Conservation (phyloP, 2,113 vertebrate genomes). For the Mormoops blainvillei region DNA sequence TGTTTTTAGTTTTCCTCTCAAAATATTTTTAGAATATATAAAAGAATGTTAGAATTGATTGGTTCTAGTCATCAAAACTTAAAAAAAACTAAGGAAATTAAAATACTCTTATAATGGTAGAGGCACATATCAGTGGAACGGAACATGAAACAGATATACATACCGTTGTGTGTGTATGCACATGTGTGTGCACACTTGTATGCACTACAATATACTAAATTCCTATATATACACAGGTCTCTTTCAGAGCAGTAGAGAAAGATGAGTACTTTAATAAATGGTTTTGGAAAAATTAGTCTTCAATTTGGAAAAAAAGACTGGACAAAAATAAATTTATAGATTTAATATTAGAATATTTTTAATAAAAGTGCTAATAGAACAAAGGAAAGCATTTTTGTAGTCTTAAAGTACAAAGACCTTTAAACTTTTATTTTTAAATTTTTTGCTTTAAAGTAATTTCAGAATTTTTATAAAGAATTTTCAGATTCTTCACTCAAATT, state of each 20-base stretch:
- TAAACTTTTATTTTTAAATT: background rate
- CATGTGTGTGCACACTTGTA: background rate
- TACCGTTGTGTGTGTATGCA: too few relatives aligned
- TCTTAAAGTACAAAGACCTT: background rate
- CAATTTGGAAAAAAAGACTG: background rate
- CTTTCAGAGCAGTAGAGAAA: constrained; percentile 3
- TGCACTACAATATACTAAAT: background rate
- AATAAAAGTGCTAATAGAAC: background rate
- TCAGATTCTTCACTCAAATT: background rate
- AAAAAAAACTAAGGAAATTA: background rate
- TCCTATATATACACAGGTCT: background rate
- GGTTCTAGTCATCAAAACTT: background rate
- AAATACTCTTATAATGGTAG: background rate
- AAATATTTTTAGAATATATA: constrained; percentile 1
- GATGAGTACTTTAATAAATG: background rate
- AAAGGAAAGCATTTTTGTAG: background rate
- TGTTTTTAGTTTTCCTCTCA: constrained; percentile 24
- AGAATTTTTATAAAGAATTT: background rate
- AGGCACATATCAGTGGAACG: background rate
- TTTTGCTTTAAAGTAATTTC: background rate
- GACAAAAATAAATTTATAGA: background rate
- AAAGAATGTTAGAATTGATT: background rate
- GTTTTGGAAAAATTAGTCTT: background rate
- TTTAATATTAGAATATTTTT: constrained; percentile 2
- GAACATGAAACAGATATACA: too few relatives aligned